phyloP scores from a whole-genome alignment of 2,113 vertebrate genomes.

The Charadrius vociferus region DNA sequence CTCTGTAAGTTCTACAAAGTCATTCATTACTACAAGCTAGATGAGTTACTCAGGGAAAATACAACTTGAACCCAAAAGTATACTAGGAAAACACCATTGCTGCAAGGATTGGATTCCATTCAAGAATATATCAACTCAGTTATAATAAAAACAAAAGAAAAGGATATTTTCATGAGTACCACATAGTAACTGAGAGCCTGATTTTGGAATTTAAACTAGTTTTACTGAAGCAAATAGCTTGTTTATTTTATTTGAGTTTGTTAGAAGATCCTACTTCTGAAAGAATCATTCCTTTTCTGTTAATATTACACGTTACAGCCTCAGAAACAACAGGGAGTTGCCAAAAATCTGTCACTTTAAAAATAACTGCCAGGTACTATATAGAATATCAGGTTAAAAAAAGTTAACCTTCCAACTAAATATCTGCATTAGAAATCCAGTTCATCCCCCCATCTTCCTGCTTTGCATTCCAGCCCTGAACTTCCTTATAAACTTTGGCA shows the following conservation, averaged over 20 bases:
- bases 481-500: constrained; percentile 5
- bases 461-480: constrained; percentile 6
- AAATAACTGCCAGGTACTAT: not conserved
- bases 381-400: not conserved
- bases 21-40: not conserved
- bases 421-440: constrained; percentile 20
- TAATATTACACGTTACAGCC: not conserved
- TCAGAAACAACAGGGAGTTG: not conserved
- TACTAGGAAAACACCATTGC: not conserved
- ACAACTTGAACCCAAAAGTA: not conserved
- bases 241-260: not conserved
- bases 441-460: constrained; percentile 6
- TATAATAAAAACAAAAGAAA: not conserved
- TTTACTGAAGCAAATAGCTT: not conserved
- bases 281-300: not conserved
- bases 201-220: not conserved
- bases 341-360: constrained; percentile 16
- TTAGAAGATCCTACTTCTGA: not conserved
- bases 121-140: not conserved
- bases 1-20: not conserved
- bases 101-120: not conserved
- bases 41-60: not conserved
- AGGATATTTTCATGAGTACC: not conserved
- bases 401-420: not conserved
- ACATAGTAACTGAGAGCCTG: not conserved